These are phyloP conservation scores for Gila robusta DNA, from an alignment of 2,797 vertebrate genomes.

Conservation along the genomic window DNA sequence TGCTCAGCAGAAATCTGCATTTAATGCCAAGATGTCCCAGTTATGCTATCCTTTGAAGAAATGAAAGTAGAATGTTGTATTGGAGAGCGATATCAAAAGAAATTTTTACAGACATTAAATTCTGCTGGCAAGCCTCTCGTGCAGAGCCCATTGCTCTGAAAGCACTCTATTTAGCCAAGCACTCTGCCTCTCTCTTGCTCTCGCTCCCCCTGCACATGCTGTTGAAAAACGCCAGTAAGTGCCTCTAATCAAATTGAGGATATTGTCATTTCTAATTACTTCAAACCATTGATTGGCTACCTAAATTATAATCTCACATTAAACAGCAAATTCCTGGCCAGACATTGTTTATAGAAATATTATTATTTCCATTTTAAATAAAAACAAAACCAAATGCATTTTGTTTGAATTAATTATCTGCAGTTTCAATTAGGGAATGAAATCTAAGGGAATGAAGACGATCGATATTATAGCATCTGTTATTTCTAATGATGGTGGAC, in stretches of 20 bases:
- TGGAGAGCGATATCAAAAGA: constrained; percentile 32
- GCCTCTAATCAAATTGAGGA: constrained; percentile 43
- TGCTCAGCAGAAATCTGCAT: constrained; percentile 36
- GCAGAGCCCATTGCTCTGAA: constrained; percentile 57
- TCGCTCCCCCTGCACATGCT: constrained; percentile 37
- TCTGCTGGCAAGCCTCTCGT: constrained; percentile 45
- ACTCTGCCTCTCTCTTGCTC: constrained; percentile 45
- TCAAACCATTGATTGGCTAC: constrained; percentile 46
- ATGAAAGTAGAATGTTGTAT: constrained; percentile 14
- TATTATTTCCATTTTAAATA: constrained; percentile 23
- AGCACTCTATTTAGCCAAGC: constrained; percentile 55
- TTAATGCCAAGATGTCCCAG: constrained; percentile 41
- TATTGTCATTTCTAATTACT: constrained; percentile 42
- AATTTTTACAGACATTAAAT: constrained; percentile 51
- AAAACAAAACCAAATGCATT: background rate
- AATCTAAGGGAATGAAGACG: background rate
- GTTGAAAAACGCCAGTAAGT: constrained; percentile 42
- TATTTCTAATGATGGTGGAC: background rate
- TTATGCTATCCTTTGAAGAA: constrained; percentile 52
- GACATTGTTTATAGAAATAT: constrained; percentile 16
- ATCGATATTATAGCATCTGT: background rate
- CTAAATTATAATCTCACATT: constrained; percentile 31
- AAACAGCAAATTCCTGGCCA: constrained; percentile 33
- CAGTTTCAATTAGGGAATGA: constrained; percentile 6
- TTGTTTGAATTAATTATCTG: background rate